Conservation (phyloP, 1,140 invertebrate genomes). For the Heterodera schachtii region DNA sequence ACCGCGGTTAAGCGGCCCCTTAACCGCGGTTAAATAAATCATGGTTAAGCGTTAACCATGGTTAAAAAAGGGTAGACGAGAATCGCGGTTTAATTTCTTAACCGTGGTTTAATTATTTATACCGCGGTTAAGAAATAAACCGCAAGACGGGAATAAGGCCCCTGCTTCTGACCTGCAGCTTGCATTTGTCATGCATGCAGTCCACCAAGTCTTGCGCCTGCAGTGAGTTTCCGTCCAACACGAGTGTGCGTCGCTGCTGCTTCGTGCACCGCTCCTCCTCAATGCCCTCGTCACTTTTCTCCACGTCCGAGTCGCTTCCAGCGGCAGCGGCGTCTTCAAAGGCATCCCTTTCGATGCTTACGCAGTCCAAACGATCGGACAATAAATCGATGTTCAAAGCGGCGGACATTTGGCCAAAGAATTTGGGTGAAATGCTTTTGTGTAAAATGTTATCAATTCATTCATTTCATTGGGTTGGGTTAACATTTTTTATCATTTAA, state of each 20-base stretch:
- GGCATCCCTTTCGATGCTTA: background rate
- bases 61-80: no score
- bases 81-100: no score
- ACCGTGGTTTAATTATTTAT: no score
- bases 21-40: no score
- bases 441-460: no score
- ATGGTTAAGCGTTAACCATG: no score
- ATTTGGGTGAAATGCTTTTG: no score
- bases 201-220: slow-evolving; percentile 53
- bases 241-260: slow-evolving; percentile 48
- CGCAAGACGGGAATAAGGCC: no score
- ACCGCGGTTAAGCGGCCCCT: no score
- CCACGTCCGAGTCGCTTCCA: background rate
- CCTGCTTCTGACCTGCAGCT: slow-evolving; percentile 39
- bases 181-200: slow-evolving; percentile 55
- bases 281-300: slow-evolving; percentile 5
- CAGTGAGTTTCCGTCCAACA: slow-evolving; percentile 57
- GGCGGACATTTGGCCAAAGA: background rate
- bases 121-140: no score
- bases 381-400: background rate
- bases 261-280: slow-evolving; percentile 12
- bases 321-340: background rate
- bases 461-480: no score
- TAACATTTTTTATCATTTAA: no score
- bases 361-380: background rate